Evolutionary conservation across 2,797 vertebrate genomes (phyloP), one percentile per base, ranked within the genome.

Genomic region (Rhinatrema bivittatum): DNA sequence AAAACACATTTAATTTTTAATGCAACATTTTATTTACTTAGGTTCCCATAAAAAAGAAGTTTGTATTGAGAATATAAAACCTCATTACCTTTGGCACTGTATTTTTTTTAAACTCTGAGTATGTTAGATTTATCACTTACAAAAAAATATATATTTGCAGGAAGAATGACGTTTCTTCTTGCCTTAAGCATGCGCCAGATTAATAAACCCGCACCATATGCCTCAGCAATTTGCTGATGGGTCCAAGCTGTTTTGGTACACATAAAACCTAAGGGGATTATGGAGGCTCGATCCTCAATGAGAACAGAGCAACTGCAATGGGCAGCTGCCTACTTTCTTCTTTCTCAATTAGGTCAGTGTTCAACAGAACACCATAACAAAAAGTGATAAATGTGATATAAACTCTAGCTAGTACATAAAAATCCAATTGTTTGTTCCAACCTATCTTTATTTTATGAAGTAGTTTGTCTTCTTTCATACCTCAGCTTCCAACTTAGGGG

Each of bases 161-260:
- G 84, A 74, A 76, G 81, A n/a, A 88, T 90, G 88, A 89, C 72
- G 76, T 79, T 76, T 76, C 86, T 82, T 82, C 75, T 85, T 87
- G 87, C 87, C 74, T 81, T 84, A 83, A 88, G 86, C 79, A 60
- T 79, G 82, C 86, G 90, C 90, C 91, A 96, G 93, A 95, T 94
- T 92, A 94, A 84, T 96, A 95, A 98, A 97, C 91, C 91, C 93
- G 82, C 81, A 91, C 93, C 94, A 95, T 97, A 97, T 97, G 94
- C 85, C 90, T 53, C 74, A 72, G 81, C 93, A 93, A 95, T 97
- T 97, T 93, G 87, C 88, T 97, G 94, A 97, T 97, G 93, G 91
- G 90, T 80, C 93, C 92, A 97, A 97, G 93, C 95, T 98, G 95
- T 96, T 97, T 94, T 88, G 86, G 87, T 85, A 85, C 90, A 89